Base-by-base conservation (phyloP, 1,140 invertebrate species). In the Zaprionus africanus region DNA sequence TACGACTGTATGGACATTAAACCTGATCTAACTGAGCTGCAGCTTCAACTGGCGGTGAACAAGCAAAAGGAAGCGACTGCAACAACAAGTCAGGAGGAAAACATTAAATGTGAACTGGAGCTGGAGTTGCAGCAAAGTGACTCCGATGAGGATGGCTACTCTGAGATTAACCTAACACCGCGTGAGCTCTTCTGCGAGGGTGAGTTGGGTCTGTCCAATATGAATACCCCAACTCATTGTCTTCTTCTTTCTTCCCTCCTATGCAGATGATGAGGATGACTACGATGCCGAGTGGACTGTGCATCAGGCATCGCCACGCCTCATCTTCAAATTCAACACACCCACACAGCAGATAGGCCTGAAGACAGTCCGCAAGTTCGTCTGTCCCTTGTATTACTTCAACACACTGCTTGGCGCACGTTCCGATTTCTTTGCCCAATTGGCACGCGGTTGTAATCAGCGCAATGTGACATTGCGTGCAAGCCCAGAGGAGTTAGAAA, bases 121-220 rank as follows among this genome's bases (percentile, higher is more conserved):
- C 26, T 81, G 19, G 79, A 90, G 4, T 26, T 65, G 19, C 82
- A 90, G 41, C 79, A 87, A 67, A 90, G 88, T 53, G 86, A 90
- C 36, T 87, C 82, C 1, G 86, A 90, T 34, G 86, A 90, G 13
- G 86, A 90, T 41, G 86, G 86, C 22, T 90, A 90, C 22, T 91
- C 87, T 1, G 86, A 90, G 22, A 63, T 86, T 0, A 78, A 87
- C 34, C 76, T 78, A 38, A 28, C 62, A 5, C 65, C 70, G 11
- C 54, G 53, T 4, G 83, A 90, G 58, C 64, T 90, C 2, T 84
- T 79, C 46, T 79, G 75, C 24, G 71, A 86, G 41, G 85, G 85
- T 91, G 70, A 88, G 53, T 4, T 1, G n/a, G 19, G 11, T 38
- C 11, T 6, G 15, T 11, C 11, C 7, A 31, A 6, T 28, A 41